Evolutionary conservation across 1,140 invertebrate species (phyloP), one percentile per base, ranked within the genome.

Genomic region (Oryzaephilus surinamensis): DNA sequence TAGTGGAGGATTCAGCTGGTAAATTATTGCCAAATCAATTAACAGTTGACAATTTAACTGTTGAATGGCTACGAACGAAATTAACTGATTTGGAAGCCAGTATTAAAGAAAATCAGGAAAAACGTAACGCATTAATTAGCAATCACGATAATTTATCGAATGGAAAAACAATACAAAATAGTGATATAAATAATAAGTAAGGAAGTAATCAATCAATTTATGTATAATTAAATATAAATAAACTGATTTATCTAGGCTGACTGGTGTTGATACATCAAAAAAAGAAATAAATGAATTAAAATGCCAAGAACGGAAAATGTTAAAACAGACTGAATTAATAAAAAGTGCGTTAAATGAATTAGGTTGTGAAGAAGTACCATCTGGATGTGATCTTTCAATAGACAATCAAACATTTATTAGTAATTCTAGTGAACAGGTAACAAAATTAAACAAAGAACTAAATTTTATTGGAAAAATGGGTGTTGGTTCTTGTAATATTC

Each of bases 11-110:
- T 47, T 81, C 80, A 13, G 81, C 82, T 19, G 83, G 83, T 10
- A 85, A 81, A 60, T 68, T 91, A 11, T 70, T 79, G 48, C 76
- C 82, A 5, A 87, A 88, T 63, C 78, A 83, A 53, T 57, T 96
- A 26, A 86, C 87, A 0, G 82, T 94, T 0, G 89, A 96, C 63
- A 92, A 93, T 61, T 71, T 91, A 8, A 95, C 90, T 0, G 77
- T 90, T 21, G 86, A 90, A 46, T 87, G 83, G 80, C 58, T 92
- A 20, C 73, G 82, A 45, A 78, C 74, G 38, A 81, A 84, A 45
- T 58, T 89, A 19, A 69, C 67, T 2, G 86, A 92, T 46, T 59
- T 92, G 28, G 86, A 91, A 62, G 64, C 66, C 10, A 67, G 71
- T 14, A 64, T 86, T 14, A 76, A 76, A 54, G 79, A 84, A 24